Conservation (phyloP, 2,888 invertebrate genomes). For the Caenorhabditis angaria region DNA sequence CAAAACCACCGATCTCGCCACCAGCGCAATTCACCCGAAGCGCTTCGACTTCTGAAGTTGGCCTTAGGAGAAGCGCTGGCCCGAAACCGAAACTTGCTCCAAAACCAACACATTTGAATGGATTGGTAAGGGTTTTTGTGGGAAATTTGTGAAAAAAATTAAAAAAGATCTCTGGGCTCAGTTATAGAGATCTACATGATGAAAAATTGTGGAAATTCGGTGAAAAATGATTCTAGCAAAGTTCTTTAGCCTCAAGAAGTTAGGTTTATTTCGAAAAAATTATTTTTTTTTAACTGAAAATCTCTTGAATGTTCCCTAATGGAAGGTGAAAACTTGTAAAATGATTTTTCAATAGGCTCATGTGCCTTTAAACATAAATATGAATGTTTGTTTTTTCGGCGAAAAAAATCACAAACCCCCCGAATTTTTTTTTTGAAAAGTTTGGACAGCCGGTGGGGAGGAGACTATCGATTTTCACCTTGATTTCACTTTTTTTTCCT, state of each 20-base stretch:
- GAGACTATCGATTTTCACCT: background rate
- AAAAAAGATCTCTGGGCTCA: constrained; percentile 5
- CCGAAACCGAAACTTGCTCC: constrained; percentile 34
- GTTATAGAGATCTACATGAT: constrained; percentile 21
- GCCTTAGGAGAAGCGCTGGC: constrained; percentile 16
- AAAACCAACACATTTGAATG: constrained; percentile 32
- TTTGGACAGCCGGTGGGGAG: background rate
- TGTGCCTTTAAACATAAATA: too few relatives aligned
- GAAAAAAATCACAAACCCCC: background rate
- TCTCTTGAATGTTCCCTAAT: too few relatives aligned
- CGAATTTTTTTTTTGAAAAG: background rate
- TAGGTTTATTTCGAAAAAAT: too few relatives aligned
- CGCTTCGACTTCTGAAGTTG: background rate
- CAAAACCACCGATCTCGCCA: constrained; percentile 17
- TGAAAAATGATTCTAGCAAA: background rate
- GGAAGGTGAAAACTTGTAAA: too few relatives aligned
- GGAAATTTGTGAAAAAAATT: background rate
- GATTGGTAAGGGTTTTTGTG: constrained; percentile 15
- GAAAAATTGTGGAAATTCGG: background rate
- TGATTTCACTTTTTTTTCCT: constrained; percentile 3
- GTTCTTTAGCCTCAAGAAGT: background rate
- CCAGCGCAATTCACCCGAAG: background rate
- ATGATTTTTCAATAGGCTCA: too few relatives aligned
- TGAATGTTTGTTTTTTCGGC: too few relatives aligned
- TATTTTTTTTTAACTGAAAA: too few relatives aligned